Evolutionary conservation across 2,113 vertebrate species (phyloP), one percentile per base, ranked within the genome.

Genomic region (Sapayoa aenigma): DNA sequence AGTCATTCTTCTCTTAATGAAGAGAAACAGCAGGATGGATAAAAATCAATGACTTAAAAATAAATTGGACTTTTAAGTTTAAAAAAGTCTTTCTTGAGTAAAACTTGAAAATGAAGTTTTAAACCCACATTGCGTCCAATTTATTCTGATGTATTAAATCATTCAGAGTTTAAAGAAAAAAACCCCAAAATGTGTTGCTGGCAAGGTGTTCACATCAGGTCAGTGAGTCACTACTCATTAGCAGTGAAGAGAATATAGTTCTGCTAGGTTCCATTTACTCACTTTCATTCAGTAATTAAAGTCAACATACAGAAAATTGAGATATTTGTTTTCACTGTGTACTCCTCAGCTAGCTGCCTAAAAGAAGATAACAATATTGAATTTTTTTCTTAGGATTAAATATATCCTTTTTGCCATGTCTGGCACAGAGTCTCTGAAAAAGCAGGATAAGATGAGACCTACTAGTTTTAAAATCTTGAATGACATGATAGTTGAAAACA

Each of bases 1-100:
- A 76, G 56, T 78, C 47, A 83, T 88, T 95, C 90, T 93, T 74
- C 28, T 35, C 52, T 94, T 97, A 95, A 96, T 94, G 93, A 97
- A 93, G 87, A 67, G 88, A 56, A 93, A 93, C 92, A 94, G 90
- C 84, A 89, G 93, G 96, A 94, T 58, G 58, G 69, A 82, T 97
- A 84, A 96, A 96, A 96, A 96, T 87, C 84, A 91, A 52, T 90
- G 58, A 79, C 72, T 95, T 83, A 63, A 94, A 88, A 84, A 80
- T 58, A 92, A 94, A 87, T 87, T 84, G 50, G 86, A n/a, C 49
- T 95, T 88, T 94, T 95, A 94, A 95, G 53, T 60, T 73, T 52
- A 1, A 68, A 84, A 81, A 84, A 87, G 31, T 39, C 31, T 76
- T 90, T 87, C 58, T 69, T 50, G 55, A 88, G 46, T 81, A 73